A percentile compares a stretch with the other conserved stretches of the same genome.
Conservation (phyloP, 2,113 vertebrate species). For the Carassius carassius region DNA sequence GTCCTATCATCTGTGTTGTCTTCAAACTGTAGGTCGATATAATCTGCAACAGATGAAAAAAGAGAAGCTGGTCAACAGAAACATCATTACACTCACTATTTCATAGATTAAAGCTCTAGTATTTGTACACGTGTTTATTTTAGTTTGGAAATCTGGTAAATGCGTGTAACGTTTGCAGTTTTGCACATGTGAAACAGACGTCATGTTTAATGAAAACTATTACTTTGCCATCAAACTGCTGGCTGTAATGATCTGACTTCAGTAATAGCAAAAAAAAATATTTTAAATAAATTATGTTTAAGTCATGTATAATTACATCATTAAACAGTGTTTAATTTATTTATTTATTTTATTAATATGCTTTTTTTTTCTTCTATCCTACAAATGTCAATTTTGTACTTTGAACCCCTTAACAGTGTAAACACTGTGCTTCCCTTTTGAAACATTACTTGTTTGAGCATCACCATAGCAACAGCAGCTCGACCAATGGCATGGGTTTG, state of each 20-base stretch:
- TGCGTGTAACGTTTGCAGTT: slow-evolving; percentile 29
- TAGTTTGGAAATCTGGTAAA: slow-evolving; percentile 12
- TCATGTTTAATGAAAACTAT: slow-evolving; percentile 24
- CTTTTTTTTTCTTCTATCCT: neutral
- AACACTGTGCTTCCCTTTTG: neutral
- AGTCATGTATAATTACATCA: neutral
- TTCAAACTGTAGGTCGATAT: neutral
- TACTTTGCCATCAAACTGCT: slow-evolving; percentile 9
- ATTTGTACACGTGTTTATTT: slow-evolving; percentile 50
- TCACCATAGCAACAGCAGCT: neutral
- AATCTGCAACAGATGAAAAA: slow-evolving; percentile 11
- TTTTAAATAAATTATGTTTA: neutral
- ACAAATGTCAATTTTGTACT: neutral
- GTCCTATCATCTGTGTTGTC: neutral
- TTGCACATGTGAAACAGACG: slow-evolving; percentile 39
- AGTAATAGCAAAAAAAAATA: neutral
- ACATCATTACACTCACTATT: slow-evolving; percentile 31
- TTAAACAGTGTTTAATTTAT: slow-evolving; percentile 40
- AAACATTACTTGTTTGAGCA: neutral
- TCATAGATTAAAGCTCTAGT: slow-evolving; percentile 69
- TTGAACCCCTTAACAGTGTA: neutral
- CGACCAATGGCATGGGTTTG: neutral
- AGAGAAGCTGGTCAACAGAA: neutral
- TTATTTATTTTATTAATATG: neutral
- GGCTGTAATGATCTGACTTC: neutral